Evolutionary conservation across 2,888 invertebrate species (phyloP).

Genomic region (Carcina quercana): DNA sequence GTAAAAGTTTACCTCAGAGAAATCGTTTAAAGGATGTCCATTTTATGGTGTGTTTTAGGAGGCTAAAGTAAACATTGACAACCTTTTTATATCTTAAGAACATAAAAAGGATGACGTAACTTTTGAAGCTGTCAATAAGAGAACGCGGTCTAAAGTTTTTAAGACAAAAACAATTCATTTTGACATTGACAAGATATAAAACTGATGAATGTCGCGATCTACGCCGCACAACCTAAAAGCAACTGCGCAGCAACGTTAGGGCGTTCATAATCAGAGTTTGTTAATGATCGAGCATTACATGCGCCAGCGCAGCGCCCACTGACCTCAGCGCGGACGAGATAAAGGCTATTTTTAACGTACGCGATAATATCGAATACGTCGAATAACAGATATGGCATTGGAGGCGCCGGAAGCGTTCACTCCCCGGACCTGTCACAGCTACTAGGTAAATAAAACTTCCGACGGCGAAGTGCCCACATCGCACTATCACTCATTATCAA

Average conservation of each 20-base stretch:
- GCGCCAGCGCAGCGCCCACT: slow-evolving; percentile 58
- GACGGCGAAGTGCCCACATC: slow-evolving; percentile 9
- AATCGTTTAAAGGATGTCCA: no score
- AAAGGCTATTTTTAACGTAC: slow-evolving; percentile 66
- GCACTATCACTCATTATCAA: no score
- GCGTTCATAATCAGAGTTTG: slow-evolving; percentile 48
- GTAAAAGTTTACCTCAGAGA: no score
- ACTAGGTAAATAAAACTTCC: slow-evolving; percentile 25
- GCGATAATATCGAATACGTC: slow-evolving; percentile 63
- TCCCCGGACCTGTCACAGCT: slow-evolving; percentile 35
- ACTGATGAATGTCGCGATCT: not conserved
- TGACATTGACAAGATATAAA: slow-evolving; percentile 2
- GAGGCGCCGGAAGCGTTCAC: slow-evolving; percentile 52
- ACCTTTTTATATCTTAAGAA: no score
- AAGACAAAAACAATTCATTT: no score
- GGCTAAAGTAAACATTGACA: no score
- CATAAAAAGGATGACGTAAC: no score
- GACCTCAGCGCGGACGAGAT: slow-evolving; percentile 67
- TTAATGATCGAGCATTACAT: slow-evolving; percentile 55
- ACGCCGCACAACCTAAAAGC: slow-evolving; percentile 8
- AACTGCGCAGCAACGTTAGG: slow-evolving; percentile 29
- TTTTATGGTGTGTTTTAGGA: no score
- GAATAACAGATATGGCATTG: slow-evolving; percentile 55
- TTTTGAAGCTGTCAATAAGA: no score
- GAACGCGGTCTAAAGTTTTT: no score